Conservation (phyloP, 2,888 invertebrate species). For the Drosophila birchii region DNA sequence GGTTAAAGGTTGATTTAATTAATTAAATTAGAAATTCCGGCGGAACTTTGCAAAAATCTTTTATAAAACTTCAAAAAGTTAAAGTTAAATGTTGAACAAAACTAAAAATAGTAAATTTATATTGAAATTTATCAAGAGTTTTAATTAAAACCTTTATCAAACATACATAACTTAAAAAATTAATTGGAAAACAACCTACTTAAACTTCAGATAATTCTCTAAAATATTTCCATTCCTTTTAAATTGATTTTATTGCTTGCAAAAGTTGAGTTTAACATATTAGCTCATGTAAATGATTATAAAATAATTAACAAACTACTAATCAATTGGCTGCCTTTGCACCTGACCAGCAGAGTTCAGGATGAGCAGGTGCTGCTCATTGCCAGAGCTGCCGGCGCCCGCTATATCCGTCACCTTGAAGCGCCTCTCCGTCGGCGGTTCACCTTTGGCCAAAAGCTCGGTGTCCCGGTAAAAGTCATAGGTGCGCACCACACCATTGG, state of each 20-base stretch:
- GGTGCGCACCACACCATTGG: slow-evolving; percentile 76
- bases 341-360: slow-evolving; percentile 67
- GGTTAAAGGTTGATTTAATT: too few relatives aligned
- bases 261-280: slow-evolving; percentile 17
- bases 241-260: slow-evolving; percentile 24
- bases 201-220: too few relatives aligned
- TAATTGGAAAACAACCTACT: background rate
- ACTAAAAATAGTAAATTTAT: too few relatives aligned
- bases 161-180: background rate
- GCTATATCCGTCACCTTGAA: slow-evolving; percentile 67
- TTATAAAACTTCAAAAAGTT: background rate
- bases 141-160: background rate
- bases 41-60: too few relatives aligned
- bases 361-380: slow-evolving; percentile 64
- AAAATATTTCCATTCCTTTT: background rate
- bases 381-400: slow-evolving; percentile 55
- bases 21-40: background rate
- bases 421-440: background rate
- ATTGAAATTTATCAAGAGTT: background rate
- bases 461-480: slow-evolving; percentile 82
- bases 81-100: too few relatives aligned
- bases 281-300: slow-evolving; percentile 30
- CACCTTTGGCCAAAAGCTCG: slow-evolving; percentile 55
- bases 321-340: slow-evolving; percentile 58
- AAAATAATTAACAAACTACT: slow-evolving; percentile 52